A percentile compares a stretch with the other conserved stretches of the same genome.
Evolutionary conservation across 2,113 vertebrate genomes (phyloP).

Genomic region (Gavia stellata): DNA sequence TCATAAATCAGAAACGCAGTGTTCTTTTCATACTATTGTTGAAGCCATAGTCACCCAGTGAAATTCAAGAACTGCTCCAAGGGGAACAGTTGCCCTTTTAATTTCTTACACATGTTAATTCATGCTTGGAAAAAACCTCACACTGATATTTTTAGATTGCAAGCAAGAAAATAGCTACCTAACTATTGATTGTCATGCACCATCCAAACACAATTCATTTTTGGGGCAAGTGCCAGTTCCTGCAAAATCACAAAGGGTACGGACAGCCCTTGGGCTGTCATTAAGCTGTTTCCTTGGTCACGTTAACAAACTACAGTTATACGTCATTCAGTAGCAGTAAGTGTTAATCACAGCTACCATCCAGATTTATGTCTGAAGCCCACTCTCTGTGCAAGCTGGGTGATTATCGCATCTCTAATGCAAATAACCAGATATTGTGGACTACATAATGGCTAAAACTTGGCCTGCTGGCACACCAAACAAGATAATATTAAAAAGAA

Average conservation of each 20-base stretch:
- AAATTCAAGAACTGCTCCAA: neutral
- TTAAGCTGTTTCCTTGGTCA: neutral
- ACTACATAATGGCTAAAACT: neutral
- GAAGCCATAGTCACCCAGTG: neutral
- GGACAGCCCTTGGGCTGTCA: neutral
- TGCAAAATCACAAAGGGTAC: neutral
- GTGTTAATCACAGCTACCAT: neutral
- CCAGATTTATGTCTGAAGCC: neutral
- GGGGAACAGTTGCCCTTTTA: neutral
- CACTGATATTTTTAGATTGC: neutral
- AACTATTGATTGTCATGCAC: neutral
- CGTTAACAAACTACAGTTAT: neutral
- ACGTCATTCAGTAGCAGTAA: neutral
- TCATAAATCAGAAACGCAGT: neutral
- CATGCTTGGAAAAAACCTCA: neutral
- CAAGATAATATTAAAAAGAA: neutral
- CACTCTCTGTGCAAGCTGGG: neutral
- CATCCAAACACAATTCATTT: neutral
- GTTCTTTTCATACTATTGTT: neutral
- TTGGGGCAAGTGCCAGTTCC: neutral
- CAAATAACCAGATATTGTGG: neutral
- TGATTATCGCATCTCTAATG: neutral
- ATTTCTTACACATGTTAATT: neutral
- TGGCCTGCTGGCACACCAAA: neutral
- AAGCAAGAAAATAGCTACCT: neutral